phyloP scores from a whole-genome alignment of 2,113 vertebrate species.

The Aspiorhynchus laticeps region DNA sequence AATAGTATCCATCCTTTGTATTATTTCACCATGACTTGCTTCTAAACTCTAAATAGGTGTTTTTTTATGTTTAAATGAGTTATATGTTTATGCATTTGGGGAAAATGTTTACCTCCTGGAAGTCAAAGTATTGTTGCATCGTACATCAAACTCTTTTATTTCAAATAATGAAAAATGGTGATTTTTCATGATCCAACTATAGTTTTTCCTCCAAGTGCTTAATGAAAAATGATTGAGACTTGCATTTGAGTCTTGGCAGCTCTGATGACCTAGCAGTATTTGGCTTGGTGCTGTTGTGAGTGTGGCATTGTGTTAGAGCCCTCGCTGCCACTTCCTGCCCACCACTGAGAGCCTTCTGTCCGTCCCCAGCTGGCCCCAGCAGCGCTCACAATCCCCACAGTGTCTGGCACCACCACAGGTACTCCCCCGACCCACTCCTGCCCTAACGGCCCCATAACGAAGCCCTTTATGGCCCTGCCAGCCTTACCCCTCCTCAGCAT shows the following conservation, averaged over 20 bases:
- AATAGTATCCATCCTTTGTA: not conserved
- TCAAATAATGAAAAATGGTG: not conserved
- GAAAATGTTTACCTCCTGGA: not conserved
- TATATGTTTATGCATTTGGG: not conserved
- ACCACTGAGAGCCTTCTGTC: constrained; percentile 65
- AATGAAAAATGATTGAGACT: constrained; percentile 34
- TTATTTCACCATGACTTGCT: not conserved
- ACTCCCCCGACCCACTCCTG: constrained; percentile 55
- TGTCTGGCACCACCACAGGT: constrained; percentile 55
- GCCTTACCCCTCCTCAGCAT: constrained; percentile 45
- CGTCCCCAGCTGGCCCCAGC: constrained; percentile 61
- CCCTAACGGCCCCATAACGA: constrained; percentile 54
- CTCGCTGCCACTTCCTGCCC: constrained; percentile 58
- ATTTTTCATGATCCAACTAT: not conserved
- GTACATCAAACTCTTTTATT: not conserved
- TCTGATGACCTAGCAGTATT: constrained; percentile 51
- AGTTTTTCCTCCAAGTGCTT: not conserved
- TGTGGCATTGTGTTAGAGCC: constrained; percentile 50
- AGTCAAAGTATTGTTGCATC: not conserved
- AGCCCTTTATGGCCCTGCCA: constrained; percentile 60
- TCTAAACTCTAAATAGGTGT: not conserved
- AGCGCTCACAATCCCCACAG: constrained; percentile 58
- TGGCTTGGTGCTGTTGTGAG: constrained; percentile 37
- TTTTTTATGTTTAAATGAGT: not conserved
- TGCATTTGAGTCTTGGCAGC: constrained; percentile 19